phyloP scores from a whole-genome alignment of 2,113 vertebrate genomes.

The Turdus rufiventris region DNA sequence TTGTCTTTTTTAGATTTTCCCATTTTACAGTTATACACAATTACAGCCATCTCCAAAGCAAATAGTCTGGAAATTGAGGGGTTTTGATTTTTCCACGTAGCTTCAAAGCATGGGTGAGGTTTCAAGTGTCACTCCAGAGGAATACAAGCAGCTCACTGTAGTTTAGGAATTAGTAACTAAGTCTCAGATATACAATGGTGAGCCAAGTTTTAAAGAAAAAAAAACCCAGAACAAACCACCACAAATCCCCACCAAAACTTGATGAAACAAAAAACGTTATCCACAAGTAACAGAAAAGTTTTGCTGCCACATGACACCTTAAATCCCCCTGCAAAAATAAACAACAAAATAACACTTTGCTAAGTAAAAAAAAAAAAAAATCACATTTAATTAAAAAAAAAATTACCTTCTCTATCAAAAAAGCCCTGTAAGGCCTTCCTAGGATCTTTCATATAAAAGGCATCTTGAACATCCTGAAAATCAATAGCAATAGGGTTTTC shows the following conservation, averaged over 20 bases:
- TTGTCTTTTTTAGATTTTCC: not conserved
- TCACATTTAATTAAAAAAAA: not conserved
- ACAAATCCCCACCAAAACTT: fast-evolving
- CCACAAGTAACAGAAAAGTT: not conserved
- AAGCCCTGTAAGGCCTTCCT: slow-evolving; percentile 96
- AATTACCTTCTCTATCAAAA: slow-evolving; percentile 93
- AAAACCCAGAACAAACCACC: not conserved
- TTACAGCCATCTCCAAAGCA: not conserved
- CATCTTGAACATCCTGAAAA: slow-evolving; percentile 93
- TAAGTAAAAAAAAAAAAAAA: not conserved
- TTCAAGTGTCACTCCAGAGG: not conserved
- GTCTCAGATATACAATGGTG: not conserved
- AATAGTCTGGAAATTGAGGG: not conserved
- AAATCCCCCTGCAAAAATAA: not conserved
- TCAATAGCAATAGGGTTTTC: slow-evolving; percentile 96
- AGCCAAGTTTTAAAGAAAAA: not conserved
- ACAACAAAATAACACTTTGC: not conserved
- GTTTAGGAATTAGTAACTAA: not conserved
- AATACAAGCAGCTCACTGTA: not conserved
- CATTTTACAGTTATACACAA: not conserved
- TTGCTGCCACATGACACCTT: not conserved
- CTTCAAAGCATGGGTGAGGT: not conserved
- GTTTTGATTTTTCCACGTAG: not conserved
- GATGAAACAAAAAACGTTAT: not conserved
- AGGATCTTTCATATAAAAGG: slow-evolving; percentile 93